A percentile compares a stretch with the other conserved stretches of the same genome.
Evolutionary conservation across 2,113 vertebrate species (phyloP).

Genomic region (Suncus etruscus): DNA sequence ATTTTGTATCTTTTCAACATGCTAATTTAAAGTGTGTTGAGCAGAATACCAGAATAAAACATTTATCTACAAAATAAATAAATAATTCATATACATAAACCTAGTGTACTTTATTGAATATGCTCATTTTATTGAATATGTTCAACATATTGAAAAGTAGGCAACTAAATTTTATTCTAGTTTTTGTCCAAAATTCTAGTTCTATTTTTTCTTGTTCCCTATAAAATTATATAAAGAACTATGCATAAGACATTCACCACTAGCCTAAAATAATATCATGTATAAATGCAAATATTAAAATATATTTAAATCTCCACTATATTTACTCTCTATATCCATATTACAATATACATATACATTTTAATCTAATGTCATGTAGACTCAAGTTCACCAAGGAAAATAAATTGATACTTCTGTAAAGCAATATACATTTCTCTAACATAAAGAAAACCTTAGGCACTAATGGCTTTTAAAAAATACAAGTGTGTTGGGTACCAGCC

Average conservation of each 20-base stretch:
- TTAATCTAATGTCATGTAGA: slow-evolving; percentile 16
- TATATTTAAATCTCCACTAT: no score
- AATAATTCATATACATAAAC: not conserved
- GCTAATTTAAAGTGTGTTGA: not conserved
- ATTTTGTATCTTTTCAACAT: not conserved
- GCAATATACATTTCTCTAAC: not conserved
- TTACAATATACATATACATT: not conserved
- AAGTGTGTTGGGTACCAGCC: no score
- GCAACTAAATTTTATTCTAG: not conserved
- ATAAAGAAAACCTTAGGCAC: not conserved
- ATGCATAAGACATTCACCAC: not conserved
- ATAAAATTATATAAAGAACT: slow-evolving; percentile 44
- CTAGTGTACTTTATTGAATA: not conserved
- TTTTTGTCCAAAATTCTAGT: not conserved
- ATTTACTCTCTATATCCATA: no score
- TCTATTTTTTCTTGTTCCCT: slow-evolving; percentile 10
- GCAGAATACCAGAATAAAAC: not conserved
- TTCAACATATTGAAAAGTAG: no score
- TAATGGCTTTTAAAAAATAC: not conserved
- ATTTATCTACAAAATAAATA: not conserved
- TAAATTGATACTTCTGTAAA: slow-evolving; percentile 1
- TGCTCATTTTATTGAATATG: not conserved
- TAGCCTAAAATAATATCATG: no score
- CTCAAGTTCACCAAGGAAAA: not conserved
- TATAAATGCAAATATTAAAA: no score